Evolutionary conservation across 2,797 vertebrate species (phyloP).

Genomic region (Tragelaphus oryx): DNA sequence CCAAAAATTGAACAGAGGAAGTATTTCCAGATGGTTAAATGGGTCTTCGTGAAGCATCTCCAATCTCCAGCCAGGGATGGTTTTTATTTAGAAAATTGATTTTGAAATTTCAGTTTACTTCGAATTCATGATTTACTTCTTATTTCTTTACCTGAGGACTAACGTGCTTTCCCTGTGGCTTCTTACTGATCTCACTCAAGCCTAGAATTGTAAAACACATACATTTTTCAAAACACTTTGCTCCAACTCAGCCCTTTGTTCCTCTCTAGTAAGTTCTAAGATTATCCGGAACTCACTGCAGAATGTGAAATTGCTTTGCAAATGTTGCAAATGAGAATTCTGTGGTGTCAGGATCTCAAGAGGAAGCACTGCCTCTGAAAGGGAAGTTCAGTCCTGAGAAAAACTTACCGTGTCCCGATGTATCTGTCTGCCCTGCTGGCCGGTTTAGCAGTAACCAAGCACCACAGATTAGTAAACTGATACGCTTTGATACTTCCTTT

Average conservation of each 20-base stretch:
- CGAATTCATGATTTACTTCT: neutral
- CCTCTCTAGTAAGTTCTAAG: neutral
- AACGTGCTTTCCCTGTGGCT: neutral
- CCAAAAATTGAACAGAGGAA: conserved; percentile 17
- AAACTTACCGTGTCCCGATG: neutral
- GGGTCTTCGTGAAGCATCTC: neutral
- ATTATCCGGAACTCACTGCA: neutral
- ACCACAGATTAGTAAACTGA: neutral
- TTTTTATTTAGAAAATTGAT: neutral
- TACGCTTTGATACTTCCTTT: neutral
- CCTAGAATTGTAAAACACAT: neutral
- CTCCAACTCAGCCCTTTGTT: neutral
- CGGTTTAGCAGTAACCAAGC: neutral
- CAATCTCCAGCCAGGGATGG: neutral
- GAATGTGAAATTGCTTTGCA: neutral
- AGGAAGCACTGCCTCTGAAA: neutral
- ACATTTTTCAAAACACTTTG: neutral
- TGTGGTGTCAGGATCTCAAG: neutral
- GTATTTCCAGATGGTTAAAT: neutral
- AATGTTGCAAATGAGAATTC: neutral
- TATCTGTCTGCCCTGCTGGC: neutral
- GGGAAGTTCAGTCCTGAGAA: neutral
- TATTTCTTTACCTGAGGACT: neutral
- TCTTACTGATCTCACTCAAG: neutral
- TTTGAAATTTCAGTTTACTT: neutral